Evolutionary conservation across 2,113 vertebrate species (phyloP).

Genomic region (Erpornis zantholeuca): DNA sequence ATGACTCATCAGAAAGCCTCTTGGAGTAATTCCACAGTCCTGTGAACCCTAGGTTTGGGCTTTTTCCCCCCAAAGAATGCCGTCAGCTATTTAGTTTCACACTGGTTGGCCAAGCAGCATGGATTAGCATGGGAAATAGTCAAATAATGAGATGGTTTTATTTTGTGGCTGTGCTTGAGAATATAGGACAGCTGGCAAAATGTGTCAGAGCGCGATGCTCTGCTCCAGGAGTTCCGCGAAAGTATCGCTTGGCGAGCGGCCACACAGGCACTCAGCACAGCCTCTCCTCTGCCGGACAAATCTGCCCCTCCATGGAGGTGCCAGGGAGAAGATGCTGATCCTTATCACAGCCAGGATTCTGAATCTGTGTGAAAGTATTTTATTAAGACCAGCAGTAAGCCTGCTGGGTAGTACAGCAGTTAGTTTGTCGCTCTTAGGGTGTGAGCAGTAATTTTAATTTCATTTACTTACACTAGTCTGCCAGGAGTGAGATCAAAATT

Average conservation of each 20-base stretch:
- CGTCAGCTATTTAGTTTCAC: not conserved
- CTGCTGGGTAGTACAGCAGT: not conserved
- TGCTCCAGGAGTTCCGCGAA: not conserved
- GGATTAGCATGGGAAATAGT: not conserved
- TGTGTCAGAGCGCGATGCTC: not conserved
- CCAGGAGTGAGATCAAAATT: not conserved
- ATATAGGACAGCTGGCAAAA: not conserved
- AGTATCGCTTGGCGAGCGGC: not conserved
- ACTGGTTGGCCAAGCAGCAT: not conserved
- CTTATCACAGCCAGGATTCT: not conserved
- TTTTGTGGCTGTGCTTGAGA: not conserved
- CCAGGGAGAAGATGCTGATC: not conserved
- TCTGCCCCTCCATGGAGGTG: not conserved
- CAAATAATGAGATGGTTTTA: not conserved
- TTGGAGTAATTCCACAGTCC: not conserved
- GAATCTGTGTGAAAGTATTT: not conserved
- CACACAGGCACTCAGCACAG: accelerated
- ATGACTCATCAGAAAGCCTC: constrained; percentile 11
- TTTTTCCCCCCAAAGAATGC: not conserved
- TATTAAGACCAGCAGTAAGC: not conserved
- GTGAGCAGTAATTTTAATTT: not conserved
- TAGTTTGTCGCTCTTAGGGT: not conserved
- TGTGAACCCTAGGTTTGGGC: not conserved
- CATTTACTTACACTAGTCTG: not conserved
- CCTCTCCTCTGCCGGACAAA: not conserved